Percentiles rank a stretch among this genome's conserved stretches.
phyloP scores from a whole-genome alignment of 2,797 vertebrate species.

The Tinamus major region DNA sequence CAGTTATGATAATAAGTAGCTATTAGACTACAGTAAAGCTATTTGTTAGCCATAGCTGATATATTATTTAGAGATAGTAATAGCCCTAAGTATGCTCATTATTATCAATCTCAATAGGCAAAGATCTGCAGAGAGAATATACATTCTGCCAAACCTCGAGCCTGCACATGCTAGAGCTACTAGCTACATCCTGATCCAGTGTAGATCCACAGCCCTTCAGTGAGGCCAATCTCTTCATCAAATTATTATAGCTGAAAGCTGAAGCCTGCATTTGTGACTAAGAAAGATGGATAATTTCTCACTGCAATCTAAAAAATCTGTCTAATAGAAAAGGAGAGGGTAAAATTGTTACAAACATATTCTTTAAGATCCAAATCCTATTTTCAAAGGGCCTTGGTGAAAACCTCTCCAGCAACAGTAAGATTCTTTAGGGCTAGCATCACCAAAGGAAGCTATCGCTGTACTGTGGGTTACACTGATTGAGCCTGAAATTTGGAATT shows the following conservation, averaged over 20 bases:
- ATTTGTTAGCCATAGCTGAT: conserved; percentile 44
- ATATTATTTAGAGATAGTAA: conserved; percentile 43
- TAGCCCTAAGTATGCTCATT: conserved; percentile 39
- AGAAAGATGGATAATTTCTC: neutral
- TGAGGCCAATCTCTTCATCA: neutral
- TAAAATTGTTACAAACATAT: neutral
- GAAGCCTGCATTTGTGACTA: neutral
- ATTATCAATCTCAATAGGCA: conserved; percentile 36
- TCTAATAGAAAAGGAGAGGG: neutral
- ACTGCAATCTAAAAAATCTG: neutral
- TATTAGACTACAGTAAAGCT: conserved; percentile 30
- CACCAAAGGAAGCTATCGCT: accelerated
- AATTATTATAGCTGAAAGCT: neutral
- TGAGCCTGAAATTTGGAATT: neutral
- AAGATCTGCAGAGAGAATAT: neutral
- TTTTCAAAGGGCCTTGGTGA: neutral
- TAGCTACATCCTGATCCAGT: neutral
- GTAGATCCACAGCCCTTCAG: neutral
- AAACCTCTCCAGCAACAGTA: neutral
- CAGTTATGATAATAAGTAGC: conserved; percentile 55
- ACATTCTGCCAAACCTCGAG: neutral
- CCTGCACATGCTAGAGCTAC: neutral
- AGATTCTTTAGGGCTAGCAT: neutral
- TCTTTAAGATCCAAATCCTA: neutral
- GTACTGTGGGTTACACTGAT: neutral